Conservation (phyloP, 1,140 invertebrate species). For the Manduca sexta region DNA sequence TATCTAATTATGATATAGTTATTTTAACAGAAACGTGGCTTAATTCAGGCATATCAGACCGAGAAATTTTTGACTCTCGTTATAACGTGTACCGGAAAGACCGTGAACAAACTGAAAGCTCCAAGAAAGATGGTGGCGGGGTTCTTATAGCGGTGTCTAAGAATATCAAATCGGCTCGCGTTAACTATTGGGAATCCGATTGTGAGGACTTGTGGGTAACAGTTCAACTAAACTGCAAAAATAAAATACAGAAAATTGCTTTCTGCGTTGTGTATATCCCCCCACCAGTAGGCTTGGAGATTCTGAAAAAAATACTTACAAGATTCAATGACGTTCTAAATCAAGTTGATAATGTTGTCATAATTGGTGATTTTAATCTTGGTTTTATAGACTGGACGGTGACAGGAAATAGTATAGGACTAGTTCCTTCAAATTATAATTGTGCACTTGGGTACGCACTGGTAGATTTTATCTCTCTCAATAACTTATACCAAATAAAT, state of each 20-base stretch:
- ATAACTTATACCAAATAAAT: slow-evolving; percentile 20
- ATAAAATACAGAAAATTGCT: too few species aligned
- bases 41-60: slow-evolving; percentile 11
- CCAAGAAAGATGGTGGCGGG: slow-evolving; percentile 26
- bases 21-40: slow-evolving; percentile 25
- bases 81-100: slow-evolving; percentile 27
- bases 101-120: not conserved
- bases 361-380: slow-evolving; percentile 13
- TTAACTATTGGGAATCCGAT: slow-evolving; percentile 4
- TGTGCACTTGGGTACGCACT: slow-evolving; percentile 1
- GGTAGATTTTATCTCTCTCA: slow-evolving; percentile 19
- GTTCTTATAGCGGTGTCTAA: slow-evolving; percentile 23
- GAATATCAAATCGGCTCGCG: not conserved
- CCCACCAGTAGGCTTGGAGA: slow-evolving; percentile 3
- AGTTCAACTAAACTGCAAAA: too few species aligned
- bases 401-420: too few species aligned
- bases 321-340: not conserved
- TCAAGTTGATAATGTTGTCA: not conserved
- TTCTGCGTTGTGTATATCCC: slow-evolving; percentile 6
- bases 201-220: too few species aligned
- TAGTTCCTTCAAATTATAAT: not conserved
- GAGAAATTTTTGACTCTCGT: slow-evolving; percentile 16
- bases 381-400: slow-evolving; percentile 4
- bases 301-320: not conserved
- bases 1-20: slow-evolving; percentile 19